Percentiles rank a stretch among this genome's conserved stretches.
phyloP scores from a whole-genome alignment of 2,797 vertebrate genomes.

The Otolemur crassicaudatus region DNA sequence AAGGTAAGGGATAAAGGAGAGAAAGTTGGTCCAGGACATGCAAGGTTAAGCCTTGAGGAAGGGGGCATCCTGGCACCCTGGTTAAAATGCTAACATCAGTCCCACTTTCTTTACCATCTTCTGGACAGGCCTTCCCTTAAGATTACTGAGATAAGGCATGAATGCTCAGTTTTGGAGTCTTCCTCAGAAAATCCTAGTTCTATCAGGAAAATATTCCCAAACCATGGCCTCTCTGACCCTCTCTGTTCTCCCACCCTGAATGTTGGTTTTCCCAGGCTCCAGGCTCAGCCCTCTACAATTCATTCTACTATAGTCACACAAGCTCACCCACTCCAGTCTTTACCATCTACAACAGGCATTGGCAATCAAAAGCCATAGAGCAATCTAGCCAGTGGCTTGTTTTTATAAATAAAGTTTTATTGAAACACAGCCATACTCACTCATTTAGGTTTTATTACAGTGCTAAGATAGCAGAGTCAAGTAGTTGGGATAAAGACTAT shows the following conservation, averaged over 20 bases:
- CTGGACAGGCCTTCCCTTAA: neutral
- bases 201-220: neutral
- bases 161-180: neutral
- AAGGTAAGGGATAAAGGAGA: neutral
- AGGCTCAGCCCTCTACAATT: neutral
- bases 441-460: neutral
- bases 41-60: neutral
- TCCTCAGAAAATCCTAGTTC: neutral
- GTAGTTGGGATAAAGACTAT: neutral
- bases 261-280: accelerated
- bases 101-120: neutral
- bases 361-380: neutral
- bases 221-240: neutral
- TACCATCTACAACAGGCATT: neutral
- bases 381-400: neutral
- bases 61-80: neutral
- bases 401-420: slow-evolving; percentile 28
- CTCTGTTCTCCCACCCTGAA: neutral
- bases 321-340: neutral
- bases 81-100: neutral
- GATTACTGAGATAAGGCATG: neutral
- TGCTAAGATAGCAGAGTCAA: neutral
- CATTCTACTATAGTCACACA: neutral
- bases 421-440: neutral
- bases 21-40: neutral